Base-by-base conservation (phyloP, 2,888 invertebrate species). In the Drosophila infuscata region DNA sequence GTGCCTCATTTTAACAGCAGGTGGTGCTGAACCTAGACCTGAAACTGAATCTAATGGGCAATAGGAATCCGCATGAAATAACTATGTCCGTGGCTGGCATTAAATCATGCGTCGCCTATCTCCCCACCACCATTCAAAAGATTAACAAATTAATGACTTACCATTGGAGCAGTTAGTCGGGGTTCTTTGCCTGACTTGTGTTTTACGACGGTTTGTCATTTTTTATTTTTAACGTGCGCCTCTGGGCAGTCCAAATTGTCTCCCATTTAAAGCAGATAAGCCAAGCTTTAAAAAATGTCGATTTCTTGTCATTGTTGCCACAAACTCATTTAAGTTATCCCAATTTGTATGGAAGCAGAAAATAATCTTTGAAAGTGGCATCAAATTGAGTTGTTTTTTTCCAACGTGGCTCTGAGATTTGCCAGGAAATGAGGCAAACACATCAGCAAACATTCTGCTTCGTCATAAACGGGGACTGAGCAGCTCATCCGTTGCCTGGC, bases 111-210 rank as follows among this genome's bases (percentile, higher is more conserved):
- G 4, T 25, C 53, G 9, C 2, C 36, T 4, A 12, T 8, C 6
- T 17, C 20, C 20, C 7, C 12, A 9, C 17, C 12, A 25, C 15
- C 46, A 59, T 70, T 78, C n/a, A 49, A 62, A 67, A 71, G 67
- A 78, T 78, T 78, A 68, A 58, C 73, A 61, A 78, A 73, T 68
- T 73, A 68, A 73, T 76, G 58, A 52, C 59, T 33, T 17, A n/a
- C 30, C 33, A 57, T 56, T 46, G 38, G 35, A 32, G 9, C 11
- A 30, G 11, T 33, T 43, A 56, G 3, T 9, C 15, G 32, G 48
- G 8, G n/a, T 38, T 63, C 9, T 60, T 65, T 43, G 25, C 11
- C 59, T 66, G 65, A 58, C 66, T 77, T 79, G 33, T 73, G 64
- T 62, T 52, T 54, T 29, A 49, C 36, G 17, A 36, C 12, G 52